These are phyloP conservation scores for Torymus auratus DNA, from an alignment of 2,888 invertebrate species.

Conservation along the genomic window DNA sequence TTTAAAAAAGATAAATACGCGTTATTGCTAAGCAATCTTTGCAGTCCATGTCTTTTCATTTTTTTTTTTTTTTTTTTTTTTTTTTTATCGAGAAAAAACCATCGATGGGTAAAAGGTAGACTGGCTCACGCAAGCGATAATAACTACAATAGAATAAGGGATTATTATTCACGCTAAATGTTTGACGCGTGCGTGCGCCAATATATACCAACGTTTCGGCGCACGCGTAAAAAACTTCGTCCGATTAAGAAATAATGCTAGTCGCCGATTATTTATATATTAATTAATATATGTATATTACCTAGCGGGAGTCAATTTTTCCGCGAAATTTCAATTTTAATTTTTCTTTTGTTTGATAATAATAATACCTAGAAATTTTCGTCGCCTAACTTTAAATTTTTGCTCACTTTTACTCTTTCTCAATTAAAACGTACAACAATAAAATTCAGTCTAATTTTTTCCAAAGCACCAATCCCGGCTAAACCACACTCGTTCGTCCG, in stretches of 20 bases:
- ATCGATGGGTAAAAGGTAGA: conserved; percentile 28
- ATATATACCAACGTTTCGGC: conserved; percentile 10
- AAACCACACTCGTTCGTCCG: conserved; percentile 35
- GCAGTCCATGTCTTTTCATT: conserved; percentile 28
- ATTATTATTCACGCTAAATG: conserved; percentile 8
- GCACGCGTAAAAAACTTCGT: conserved; percentile 21
- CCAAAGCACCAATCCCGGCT: conserved; percentile 72
- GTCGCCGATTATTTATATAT: background rate
- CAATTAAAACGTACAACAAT: conserved; percentile 70
- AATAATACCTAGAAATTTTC: conserved; percentile 7
- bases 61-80: conserved; percentile 8
- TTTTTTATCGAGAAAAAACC: conserved; percentile 21
- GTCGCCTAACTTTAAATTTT: conserved; percentile 39
- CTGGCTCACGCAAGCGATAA: conserved; percentile 27
- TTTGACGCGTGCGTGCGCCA: background rate
- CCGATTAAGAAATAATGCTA: conserved; percentile 41
- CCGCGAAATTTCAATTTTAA: conserved; percentile 6
- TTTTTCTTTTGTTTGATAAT: background rate
- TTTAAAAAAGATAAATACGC: conserved; percentile 30
- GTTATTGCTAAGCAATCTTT: conserved; percentile 35
- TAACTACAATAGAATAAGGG: conserved; percentile 28
- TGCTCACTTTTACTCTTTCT: conserved; percentile 36
- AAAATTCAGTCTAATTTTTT: conserved; percentile 75
- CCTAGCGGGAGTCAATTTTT: conserved; percentile 34
- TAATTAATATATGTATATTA: conserved; percentile 3